Percentiles rank a stretch among this genome's conserved stretches.
Evolutionary conservation across 2,113 vertebrate genomes (phyloP).

Genomic region (Leucoraja erinaceus): DNA sequence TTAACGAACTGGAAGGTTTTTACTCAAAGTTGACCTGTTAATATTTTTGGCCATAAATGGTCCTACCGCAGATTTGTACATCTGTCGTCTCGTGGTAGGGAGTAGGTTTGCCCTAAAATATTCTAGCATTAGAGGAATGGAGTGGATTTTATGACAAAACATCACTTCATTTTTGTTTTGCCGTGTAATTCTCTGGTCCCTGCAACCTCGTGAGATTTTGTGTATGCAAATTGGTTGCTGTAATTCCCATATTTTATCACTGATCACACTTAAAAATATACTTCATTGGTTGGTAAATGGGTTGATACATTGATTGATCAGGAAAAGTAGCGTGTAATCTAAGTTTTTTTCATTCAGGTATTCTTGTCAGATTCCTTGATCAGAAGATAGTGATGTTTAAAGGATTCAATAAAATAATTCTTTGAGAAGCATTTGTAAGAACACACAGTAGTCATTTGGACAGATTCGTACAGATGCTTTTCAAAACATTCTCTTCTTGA

Average conservation of each 20-base stretch:
- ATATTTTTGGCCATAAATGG: background rate
- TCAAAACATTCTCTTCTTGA: too few relatives aligned
- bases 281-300: background rate
- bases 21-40: background rate
- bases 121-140: background rate
- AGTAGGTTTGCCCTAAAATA: too few relatives aligned
- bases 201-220: background rate
- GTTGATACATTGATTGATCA: background rate
- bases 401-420: too few relatives aligned
- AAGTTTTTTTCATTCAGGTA: background rate
- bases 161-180: too few relatives aligned
- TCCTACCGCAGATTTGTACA: background rate
- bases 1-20: slow-evolving; percentile 72
- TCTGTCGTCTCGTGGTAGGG: background rate
- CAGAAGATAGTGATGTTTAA: background rate
- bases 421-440: too few relatives aligned
- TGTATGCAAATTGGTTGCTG: background rate
- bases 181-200: too few relatives aligned
- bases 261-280: too few relatives aligned
- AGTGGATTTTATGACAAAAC: too few relatives aligned
- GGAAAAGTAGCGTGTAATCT: background rate
- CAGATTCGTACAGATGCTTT: too few relatives aligned
- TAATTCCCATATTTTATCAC: too few relatives aligned
- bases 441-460: too few relatives aligned
- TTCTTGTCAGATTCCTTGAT: background rate